A percentile compares a stretch with the other conserved stretches of the same genome.
Evolutionary conservation across 1,140 invertebrate species (phyloP).

Genomic region (Ips typographus): DNA sequence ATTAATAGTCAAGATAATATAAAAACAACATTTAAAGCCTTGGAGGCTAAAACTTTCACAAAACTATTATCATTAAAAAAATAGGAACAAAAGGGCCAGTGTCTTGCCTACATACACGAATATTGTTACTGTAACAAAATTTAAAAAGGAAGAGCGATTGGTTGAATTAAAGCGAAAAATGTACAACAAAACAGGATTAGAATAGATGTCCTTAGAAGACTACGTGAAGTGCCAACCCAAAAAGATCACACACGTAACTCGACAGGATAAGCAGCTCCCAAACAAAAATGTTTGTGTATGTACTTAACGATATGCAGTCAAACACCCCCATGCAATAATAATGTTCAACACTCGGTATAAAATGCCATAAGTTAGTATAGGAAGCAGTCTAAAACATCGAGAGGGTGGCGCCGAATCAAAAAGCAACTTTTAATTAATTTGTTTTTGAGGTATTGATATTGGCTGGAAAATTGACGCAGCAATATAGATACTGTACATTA

Average conservation of each 20-base stretch:
- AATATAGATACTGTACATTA: too few species aligned
- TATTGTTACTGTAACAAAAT: neutral
- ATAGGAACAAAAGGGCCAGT: slow-evolving; percentile 33
- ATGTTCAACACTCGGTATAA: neutral
- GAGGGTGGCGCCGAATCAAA: neutral
- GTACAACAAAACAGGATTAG: slow-evolving; percentile 31
- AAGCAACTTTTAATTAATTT: neutral
- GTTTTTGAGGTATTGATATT: too few species aligned
- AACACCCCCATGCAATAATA: slow-evolving; percentile 3
- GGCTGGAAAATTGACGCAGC: too few species aligned
- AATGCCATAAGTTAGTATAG: neutral
- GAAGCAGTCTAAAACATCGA: neutral
- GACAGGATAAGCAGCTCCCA: neutral
- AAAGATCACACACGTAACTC: slow-evolving; percentile 31
- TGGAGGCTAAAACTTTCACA: slow-evolving; percentile 37
- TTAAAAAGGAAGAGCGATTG: neutral
- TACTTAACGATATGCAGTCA: neutral
- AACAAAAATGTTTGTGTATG: neutral
- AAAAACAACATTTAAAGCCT: slow-evolving; percentile 39
- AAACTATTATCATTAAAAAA: slow-evolving; percentile 21
- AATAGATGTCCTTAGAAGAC: slow-evolving; percentile 20
- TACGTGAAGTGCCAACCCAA: slow-evolving; percentile 38
- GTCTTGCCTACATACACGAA: slow-evolving; percentile 18
- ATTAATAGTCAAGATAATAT: slow-evolving; percentile 31
- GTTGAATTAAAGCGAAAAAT: neutral